Evolutionary conservation across 2,113 vertebrate genomes (phyloP).

Genomic region (Meriones unguiculatus): DNA sequence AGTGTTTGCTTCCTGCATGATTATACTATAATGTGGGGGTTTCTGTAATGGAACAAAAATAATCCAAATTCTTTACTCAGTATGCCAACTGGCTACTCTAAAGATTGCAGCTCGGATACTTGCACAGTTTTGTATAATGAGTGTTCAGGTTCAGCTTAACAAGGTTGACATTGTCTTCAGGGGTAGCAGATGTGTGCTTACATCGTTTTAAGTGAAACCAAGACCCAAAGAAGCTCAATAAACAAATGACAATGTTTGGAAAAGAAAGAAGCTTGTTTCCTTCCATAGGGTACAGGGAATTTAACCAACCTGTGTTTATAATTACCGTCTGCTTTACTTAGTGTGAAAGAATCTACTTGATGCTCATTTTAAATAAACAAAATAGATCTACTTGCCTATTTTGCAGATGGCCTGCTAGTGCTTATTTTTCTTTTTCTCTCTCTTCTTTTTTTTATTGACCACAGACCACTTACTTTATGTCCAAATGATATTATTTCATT

Average conservation of each 20-base stretch:
- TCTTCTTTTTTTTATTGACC: slow-evolving; percentile 82
- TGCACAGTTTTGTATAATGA: slow-evolving; percentile 88
- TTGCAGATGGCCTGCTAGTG: slow-evolving; percentile 79
- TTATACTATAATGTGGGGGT: slow-evolving; percentile 84
- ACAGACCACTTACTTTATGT: slow-evolving; percentile 86
- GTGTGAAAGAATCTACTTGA: slow-evolving; percentile 90
- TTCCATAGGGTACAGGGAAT: slow-evolving; percentile 91
- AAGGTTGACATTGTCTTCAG: slow-evolving; percentile 90
- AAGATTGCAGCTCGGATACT: slow-evolving; percentile 83
- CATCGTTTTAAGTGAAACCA: slow-evolving; percentile 90
- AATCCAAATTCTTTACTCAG: slow-evolving; percentile 85
- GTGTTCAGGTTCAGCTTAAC: slow-evolving; percentile 87
- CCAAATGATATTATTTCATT: slow-evolving; percentile 81
- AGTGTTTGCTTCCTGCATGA: slow-evolving; percentile 85
- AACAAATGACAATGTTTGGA: slow-evolving; percentile 93
- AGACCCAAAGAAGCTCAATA: slow-evolving; percentile 90
- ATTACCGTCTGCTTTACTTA: slow-evolving; percentile 91
- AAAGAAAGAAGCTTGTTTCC: slow-evolving; percentile 91
- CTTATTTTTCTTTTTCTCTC: slow-evolving; percentile 88
- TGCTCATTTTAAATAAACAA: slow-evolving; percentile 92
- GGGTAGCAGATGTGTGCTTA: slow-evolving; percentile 90
- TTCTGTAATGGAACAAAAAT: slow-evolving; percentile 87
- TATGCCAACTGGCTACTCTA: slow-evolving; percentile 83
- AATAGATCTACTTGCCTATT: slow-evolving; percentile 86
- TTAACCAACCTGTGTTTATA: slow-evolving; percentile 91